These are phyloP conservation scores for Aleiodes sp. DNA, from an alignment of 1,140 invertebrate genomes.

Conservation along the genomic window DNA sequence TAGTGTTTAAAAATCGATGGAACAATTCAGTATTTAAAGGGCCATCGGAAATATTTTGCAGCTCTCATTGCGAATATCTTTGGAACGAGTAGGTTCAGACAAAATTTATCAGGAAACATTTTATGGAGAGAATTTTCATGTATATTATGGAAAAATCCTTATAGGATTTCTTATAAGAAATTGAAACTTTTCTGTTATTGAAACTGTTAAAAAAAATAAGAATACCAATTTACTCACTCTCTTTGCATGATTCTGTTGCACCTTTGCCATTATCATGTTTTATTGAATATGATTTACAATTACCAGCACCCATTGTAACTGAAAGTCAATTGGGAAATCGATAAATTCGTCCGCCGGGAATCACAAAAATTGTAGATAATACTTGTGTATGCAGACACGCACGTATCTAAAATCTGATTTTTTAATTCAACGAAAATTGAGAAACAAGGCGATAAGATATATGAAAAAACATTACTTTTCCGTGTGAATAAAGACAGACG, in stretches of 20 bases:
- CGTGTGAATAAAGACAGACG: not conserved
- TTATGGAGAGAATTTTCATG: no score
- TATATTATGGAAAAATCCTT: no score
- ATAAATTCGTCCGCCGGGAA: no score
- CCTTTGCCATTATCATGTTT: not conserved
- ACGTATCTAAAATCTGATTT: conserved; percentile 3
- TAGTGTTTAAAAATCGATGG: not conserved
- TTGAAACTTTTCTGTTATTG: no score
- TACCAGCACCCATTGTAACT: conserved; percentile 27
- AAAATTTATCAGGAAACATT: no score
- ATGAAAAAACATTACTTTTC: not conserved
- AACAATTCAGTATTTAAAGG: not conserved
- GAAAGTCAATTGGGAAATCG: not conserved
- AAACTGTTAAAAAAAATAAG: no score
- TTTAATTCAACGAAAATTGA: no score
- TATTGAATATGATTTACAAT: conserved; percentile 22
- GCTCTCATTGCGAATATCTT: no score
- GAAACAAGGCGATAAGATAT: not conserved
- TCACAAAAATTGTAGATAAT: no score
- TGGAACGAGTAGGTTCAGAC: no score
- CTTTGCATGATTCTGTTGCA: not conserved
- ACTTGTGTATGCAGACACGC: not conserved
- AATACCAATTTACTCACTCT: not conserved
- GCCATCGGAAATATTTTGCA: not conserved
- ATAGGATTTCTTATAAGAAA: no score